Percentiles rank a stretch among this genome's conserved stretches.
Evolutionary conservation across 2,888 invertebrate species (phyloP).

Genomic region (Archips crataeganus): DNA sequence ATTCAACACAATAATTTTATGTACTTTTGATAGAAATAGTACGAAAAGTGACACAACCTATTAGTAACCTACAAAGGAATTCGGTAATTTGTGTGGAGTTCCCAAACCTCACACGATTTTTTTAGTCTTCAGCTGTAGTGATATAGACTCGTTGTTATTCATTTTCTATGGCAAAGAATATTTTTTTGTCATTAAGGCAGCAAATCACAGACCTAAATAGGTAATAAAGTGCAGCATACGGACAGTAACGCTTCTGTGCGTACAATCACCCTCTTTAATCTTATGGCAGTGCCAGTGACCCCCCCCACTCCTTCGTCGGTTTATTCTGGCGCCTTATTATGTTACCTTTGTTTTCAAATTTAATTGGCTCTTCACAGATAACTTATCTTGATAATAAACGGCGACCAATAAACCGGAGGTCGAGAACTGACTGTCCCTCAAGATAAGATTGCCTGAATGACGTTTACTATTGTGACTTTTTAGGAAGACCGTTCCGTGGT

Average conservation of each 20-base stretch:
- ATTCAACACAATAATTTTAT: too few species aligned
- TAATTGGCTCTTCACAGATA: slow-evolving; percentile 85
- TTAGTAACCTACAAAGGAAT: too few species aligned
- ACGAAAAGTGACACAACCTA: too few species aligned
- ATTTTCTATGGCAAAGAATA: too few species aligned
- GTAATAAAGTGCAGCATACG: not conserved
- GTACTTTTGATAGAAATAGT: too few species aligned
- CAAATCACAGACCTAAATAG: too few species aligned
- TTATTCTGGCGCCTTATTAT: slow-evolving; percentile 83
- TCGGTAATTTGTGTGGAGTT: too few species aligned
- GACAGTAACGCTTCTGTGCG: slow-evolving; percentile 20
- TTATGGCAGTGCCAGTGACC: slow-evolving; percentile 61
- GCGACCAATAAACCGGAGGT: slow-evolving; percentile 83
- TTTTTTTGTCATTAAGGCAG: too few species aligned
- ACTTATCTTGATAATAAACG: slow-evolving; percentile 85
- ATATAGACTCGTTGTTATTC: too few species aligned
- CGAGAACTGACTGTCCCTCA: slow-evolving; percentile 71
- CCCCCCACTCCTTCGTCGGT: slow-evolving; percentile 54
- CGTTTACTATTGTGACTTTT: slow-evolving; percentile 59
- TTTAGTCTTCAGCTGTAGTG: too few species aligned
- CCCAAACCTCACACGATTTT: too few species aligned
- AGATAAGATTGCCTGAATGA: slow-evolving; percentile 78
- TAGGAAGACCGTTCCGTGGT: not conserved
- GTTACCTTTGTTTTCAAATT: slow-evolving; percentile 86
- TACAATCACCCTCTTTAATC: slow-evolving; percentile 1